Percentiles rank a stretch among this genome's conserved stretches.
phyloP scores from a whole-genome alignment of 2,113 vertebrate species.

The Thermophis baileyi region DNA sequence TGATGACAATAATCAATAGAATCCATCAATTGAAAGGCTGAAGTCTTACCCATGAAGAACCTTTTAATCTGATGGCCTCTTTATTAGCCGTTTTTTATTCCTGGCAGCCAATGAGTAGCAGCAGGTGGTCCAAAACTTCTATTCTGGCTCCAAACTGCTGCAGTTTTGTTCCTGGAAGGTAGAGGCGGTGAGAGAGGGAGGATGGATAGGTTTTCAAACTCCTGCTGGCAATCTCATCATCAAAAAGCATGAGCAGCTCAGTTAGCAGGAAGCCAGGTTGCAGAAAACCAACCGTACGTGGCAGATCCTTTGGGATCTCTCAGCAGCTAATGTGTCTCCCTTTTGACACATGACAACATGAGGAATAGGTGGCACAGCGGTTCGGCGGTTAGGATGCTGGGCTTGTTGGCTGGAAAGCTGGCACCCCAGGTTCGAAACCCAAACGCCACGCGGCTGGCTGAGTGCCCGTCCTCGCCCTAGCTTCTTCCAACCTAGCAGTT shows the following conservation, averaged over 20 bases:
- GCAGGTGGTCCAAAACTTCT: too few species aligned
- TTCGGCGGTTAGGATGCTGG: too few species aligned
- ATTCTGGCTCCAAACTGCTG: neutral
- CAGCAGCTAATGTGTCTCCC: neutral
- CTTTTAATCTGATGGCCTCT: neutral
- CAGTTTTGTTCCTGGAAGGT: neutral
- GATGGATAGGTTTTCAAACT: too few species aligned
- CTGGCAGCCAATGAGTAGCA: neutral
- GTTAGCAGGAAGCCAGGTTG: neutral
- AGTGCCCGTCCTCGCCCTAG: too few species aligned
- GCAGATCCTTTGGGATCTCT: neutral
- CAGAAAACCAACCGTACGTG: neutral
- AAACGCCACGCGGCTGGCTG: too few species aligned
- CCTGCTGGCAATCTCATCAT: neutral
- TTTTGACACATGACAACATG: neutral
- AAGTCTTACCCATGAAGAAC: neutral
- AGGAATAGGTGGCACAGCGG: neutral
- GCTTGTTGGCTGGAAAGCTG: too few species aligned
- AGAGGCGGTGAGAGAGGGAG: neutral
- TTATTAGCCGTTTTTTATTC: neutral
- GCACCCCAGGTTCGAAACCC: too few species aligned
- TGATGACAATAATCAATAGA: neutral
- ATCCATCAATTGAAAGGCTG: neutral
- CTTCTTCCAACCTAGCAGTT: too few species aligned
- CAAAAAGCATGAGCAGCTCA: too few species aligned